Base-by-base conservation (phyloP, 2,888 invertebrate genomes). In the Agonopterix arenella region DNA sequence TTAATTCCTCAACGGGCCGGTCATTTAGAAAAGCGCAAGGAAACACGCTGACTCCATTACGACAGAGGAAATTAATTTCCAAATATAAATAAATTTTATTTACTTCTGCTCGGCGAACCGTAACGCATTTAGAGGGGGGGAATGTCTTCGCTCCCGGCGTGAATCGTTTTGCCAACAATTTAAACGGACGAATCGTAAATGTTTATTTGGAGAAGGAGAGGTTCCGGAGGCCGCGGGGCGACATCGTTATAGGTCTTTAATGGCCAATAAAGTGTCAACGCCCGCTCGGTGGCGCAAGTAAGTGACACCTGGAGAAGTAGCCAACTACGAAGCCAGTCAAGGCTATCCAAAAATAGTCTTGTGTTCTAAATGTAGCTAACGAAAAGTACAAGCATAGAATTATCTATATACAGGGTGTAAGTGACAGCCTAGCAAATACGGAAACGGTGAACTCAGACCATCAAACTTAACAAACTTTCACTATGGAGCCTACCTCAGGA, bases 61-160 rank as follows among this genome's bases (percentile, higher is more conserved):
- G 70, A 70, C 60, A 59, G 58, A 75, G 72, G 71, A 81, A 83
- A 83, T 84, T 80, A 84, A 83, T 83, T 79, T 77, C 64, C 73
- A 74, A 84, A 85, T 80, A 84, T 82, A 85, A 84, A 84, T 84
- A 82, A 84, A 85, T 84, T 83, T 73, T 72, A 74, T 84, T 86
- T 81, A 80, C 76, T 84, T 81, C 78, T 79, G 79, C 79, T 80
- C 73, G 74, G 73, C 77, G 77, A 73, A 76, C 76, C 76, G 76
- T 82, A 77, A 80, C 76, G 78, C 75, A 76, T 82, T 84, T 78
- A 81, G 76, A 62, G 73, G 67, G 62, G 68, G 73, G 66, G 73
- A 78, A 76, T 73, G 77, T 70, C 62, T 28, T 28, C 28, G 61
- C 68, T 67, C 70, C 64, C 66, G 66, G 77, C 74, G 76, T 62